Evolutionary conservation across 2,888 invertebrate genomes (phyloP), one percentile per base, ranked within the genome.

Genomic region (Pediacus dermestoides): DNA sequence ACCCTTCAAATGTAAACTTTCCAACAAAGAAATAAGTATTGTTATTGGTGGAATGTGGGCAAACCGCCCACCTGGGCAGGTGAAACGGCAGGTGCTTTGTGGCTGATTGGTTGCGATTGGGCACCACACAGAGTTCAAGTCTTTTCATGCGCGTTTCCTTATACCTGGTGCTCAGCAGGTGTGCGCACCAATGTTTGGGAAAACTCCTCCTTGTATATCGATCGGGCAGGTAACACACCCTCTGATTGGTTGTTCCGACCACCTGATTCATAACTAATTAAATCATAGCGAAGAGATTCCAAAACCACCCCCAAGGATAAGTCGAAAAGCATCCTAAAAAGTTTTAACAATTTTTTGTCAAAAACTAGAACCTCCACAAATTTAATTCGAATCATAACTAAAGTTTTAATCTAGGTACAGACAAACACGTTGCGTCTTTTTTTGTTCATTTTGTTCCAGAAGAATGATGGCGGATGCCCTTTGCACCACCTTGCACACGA

Each of bases 41-140:
- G n/a, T n/a, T n/a, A 23, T 23, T 23, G 23, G 23, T 23, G 23
- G 23, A 23, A 23, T 7, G 23, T 10, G 10, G 23, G n/a, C 10
- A 23, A 9, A 23, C 23, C 58, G 54, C 59, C 59, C 61, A 61
- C 60, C 61, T 61, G 56, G 44, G 54, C 61, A 61, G 61, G 60
- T 61, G 53, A 55, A 50, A 44, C 41, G 46, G 43, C 60, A 60
- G 61, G 60, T 56, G 54, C 38, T n/a, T 13, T 7, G 27, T 28
- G 38, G 15, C 26, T 23, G 41, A 44, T 44, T 44, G 44, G 40
- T 42, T 30, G 39, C 39, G 39, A 50, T 50, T 52, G 48, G 54
- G 42, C 50, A 48, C 27, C 32, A n/a, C 27, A 43, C 39, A 14
- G 27, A 46, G n/a, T n/a, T n/a, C n/a, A n/a, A n/a, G 23, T 50